Evolutionary conservation across 2,797 vertebrate genomes (phyloP), one percentile per base, ranked within the genome.

Genomic region (Bradypodion pumilum): DNA sequence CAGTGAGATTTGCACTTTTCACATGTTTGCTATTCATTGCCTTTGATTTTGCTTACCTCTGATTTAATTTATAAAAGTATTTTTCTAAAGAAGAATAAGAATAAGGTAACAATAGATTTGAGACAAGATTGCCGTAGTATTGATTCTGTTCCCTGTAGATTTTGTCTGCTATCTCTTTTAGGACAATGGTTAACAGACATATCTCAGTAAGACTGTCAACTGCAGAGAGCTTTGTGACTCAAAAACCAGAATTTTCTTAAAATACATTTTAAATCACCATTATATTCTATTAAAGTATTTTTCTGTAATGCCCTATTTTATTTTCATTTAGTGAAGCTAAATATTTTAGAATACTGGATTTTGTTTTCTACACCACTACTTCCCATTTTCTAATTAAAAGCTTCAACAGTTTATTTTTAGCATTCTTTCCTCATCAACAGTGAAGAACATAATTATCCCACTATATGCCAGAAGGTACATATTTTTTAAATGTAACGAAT

Each of bases 21-120:
- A 21, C 37, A 6, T 42, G 63, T 46, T 70, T 85, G 27, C n/a
- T 77, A 69, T 88, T 72, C 59, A 46, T n/a, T 40, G 37, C 10
- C 65, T 86, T 79, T 87, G 35, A 79, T 76, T 65, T 52, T 87
- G 81, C 52, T 86, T 80, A 40, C 3, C 37, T 83, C 74, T 42
- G 56, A 37, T 85, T 75, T 76, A 27, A 56, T 70, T 91, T 89
- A 81, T 44, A 68, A 10, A 4, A 74, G 79, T 80, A 37, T 56
- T 25, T 86, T 86, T 81, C 29, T 82, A 59, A 62, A 32, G 6
- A 52, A 9, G n/a, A 3, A 32, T n/a, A 49, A 74, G 44, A 1
- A 42, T 70, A 84, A 37, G 7, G 8, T 65, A n/a, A 68, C 35
- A 60, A 77, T 62, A 3, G 19, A 46, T 59, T 0, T 72, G 40